These are phyloP conservation scores for Eupsittula cactorum DNA, from an alignment of 2,113 vertebrate species.

Conservation along the genomic window DNA sequence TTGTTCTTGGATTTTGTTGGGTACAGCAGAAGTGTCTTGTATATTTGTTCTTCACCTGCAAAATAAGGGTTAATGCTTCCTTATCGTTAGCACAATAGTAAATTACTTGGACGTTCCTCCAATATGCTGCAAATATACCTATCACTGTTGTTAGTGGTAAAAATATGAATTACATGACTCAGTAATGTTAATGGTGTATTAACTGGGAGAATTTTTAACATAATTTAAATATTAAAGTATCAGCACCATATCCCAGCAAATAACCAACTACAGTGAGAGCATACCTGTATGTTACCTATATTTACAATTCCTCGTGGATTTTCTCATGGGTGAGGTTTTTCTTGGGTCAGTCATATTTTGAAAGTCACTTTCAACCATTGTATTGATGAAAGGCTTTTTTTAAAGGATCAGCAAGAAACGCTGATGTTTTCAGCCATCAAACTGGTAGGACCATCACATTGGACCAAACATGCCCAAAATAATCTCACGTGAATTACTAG, in stretches of 20 bases:
- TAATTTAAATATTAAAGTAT: neutral
- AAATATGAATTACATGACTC: neutral
- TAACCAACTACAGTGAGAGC: neutral
- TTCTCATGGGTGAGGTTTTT: neutral
- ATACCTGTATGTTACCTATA: neutral
- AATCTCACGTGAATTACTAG: neutral
- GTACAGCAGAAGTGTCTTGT: neutral
- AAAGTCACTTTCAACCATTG: neutral
- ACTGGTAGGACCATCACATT: neutral
- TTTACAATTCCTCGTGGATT: neutral
- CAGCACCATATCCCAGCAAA: neutral
- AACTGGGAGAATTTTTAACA: neutral
- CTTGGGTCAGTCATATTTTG: neutral
- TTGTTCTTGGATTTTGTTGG: neutral
- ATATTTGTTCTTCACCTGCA: neutral
- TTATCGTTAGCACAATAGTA: neutral
- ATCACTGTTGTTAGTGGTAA: neutral
- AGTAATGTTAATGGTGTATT: neutral
- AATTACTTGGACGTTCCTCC: neutral
- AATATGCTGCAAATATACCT: neutral
- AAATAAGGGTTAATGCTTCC: neutral
- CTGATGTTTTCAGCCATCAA: neutral
- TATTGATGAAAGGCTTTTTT: neutral
- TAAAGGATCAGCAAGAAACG: neutral
- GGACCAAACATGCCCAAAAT: neutral